These are phyloP conservation scores for Perca flavescens DNA, from an alignment of 2,113 vertebrate genomes.

Conservation along the genomic window DNA sequence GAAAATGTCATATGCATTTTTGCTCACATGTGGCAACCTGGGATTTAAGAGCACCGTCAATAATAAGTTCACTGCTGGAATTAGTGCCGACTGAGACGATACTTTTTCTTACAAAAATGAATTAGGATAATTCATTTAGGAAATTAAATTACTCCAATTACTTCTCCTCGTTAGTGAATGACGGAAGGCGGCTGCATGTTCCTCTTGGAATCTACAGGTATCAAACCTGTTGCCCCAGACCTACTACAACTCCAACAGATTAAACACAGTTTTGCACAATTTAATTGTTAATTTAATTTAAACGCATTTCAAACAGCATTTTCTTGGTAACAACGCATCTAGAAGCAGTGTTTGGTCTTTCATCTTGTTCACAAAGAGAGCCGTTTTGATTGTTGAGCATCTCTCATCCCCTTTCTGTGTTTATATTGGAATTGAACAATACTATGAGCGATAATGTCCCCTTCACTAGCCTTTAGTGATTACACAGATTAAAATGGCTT, in stretches of 20 bases:
- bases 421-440: slow-evolving; percentile 28
- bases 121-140: slow-evolving; percentile 29
- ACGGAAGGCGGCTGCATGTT: slow-evolving; percentile 14
- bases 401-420: not conserved
- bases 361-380: slow-evolving; percentile 42
- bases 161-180: slow-evolving; percentile 23
- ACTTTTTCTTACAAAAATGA: slow-evolving; percentile 31
- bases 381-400: slow-evolving; percentile 43
- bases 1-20: slow-evolving; percentile 54
- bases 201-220: slow-evolving; percentile 75
- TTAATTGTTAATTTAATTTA: not conserved
- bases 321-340: not conserved
- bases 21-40: slow-evolving; percentile 36
- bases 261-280: not conserved
- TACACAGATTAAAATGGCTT: slow-evolving; percentile 61
- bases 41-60: slow-evolving; percentile 39
- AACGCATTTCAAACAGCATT: not conserved
- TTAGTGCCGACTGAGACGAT: not conserved
- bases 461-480: slow-evolving; percentile 23
- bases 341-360: slow-evolving; percentile 21
- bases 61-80: slow-evolving; percentile 31
- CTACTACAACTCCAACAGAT: not conserved
- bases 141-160: slow-evolving; percentile 15
- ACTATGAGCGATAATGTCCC: slow-evolving; percentile 18
- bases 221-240: slow-evolving; percentile 80